Conservation (phyloP, 2,797 vertebrate genomes). For the Nannoperca australis region DNA sequence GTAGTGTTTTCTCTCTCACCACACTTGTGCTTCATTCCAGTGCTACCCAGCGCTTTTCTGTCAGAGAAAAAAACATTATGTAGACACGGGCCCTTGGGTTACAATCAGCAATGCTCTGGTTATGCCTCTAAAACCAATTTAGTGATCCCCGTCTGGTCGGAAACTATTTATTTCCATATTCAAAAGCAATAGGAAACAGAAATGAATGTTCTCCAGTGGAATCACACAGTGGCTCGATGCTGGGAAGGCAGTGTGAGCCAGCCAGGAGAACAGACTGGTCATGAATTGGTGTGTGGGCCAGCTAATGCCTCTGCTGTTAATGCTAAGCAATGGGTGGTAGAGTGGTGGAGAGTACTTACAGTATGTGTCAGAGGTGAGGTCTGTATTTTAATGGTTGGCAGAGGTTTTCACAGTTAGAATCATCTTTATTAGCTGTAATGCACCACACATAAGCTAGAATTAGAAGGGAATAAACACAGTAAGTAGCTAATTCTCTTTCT, state of each 20-base stretch:
- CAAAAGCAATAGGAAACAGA: slow-evolving; percentile 71
- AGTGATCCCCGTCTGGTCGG: slow-evolving; percentile 59
- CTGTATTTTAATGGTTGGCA: slow-evolving; percentile 75
- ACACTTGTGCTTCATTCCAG: no score
- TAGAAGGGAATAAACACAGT: slow-evolving; percentile 41
- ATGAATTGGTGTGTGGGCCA: slow-evolving; percentile 72
- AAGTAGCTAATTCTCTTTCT: slow-evolving; percentile 30
- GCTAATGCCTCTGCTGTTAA: slow-evolving; percentile 65
- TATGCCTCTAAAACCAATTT: slow-evolving; percentile 68
- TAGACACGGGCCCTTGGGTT: slow-evolving; percentile 19
- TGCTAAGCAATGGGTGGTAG: slow-evolving; percentile 67
- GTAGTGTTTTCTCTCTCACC: no score
- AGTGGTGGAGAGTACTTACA: slow-evolving; percentile 58
- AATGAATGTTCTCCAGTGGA: slow-evolving; percentile 71
- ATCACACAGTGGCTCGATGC: slow-evolving; percentile 72
- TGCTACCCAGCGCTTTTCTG: no score
- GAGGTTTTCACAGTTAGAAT: slow-evolving; percentile 40
- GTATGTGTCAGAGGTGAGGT: slow-evolving; percentile 66
- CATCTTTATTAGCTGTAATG: slow-evolving; percentile 60
- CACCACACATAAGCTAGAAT: slow-evolving; percentile 23
- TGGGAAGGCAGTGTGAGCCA: slow-evolving; percentile 76
- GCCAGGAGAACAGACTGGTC: slow-evolving; percentile 66
- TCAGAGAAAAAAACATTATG: no score
- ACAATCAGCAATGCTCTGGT: slow-evolving; percentile 67
- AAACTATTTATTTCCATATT: slow-evolving; percentile 79